phyloP scores from a whole-genome alignment of 1,140 invertebrate species.

The Magallana ariakensis region DNA sequence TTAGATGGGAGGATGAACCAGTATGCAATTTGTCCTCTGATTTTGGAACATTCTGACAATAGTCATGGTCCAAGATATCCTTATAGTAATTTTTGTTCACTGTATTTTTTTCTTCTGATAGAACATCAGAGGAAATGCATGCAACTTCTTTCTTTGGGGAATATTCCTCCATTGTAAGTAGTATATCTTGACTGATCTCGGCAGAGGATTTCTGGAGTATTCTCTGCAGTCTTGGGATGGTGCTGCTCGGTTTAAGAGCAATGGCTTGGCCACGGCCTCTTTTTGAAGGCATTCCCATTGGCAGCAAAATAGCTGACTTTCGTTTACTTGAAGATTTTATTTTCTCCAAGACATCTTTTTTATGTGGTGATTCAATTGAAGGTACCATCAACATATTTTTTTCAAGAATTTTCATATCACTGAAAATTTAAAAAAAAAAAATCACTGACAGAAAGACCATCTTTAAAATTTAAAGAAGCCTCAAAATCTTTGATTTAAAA shows the following conservation, averaged over 20 bases:
- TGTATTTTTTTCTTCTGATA: constrained; percentile 75
- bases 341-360: constrained; percentile 54
- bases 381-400: background rate
- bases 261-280: constrained; percentile 73
- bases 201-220: constrained; percentile 35
- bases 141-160: constrained; percentile 18
- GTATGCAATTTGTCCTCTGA: background rate
- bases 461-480: too few species aligned
- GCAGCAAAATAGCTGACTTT: constrained; percentile 80
- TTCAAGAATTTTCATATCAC: background rate
- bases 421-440: background rate
- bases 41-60: constrained; percentile 48
- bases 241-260: constrained; percentile 60
- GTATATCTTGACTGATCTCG: constrained; percentile 8
- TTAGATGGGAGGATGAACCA: constrained; percentile 4
- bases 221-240: constrained; percentile 54
- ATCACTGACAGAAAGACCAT: background rate
- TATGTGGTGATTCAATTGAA: background rate
- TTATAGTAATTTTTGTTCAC: constrained; percentile 81
- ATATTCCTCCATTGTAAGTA: constrained; percentile 53
- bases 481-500: background rate
- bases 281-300: constrained; percentile 79
- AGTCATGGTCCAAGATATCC: constrained; percentile 65
- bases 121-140: constrained; percentile 29
- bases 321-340: constrained; percentile 65